These are phyloP conservation scores for Drosophila oshimai DNA, from an alignment of 1,140 invertebrate genomes.

Conservation along the genomic window DNA sequence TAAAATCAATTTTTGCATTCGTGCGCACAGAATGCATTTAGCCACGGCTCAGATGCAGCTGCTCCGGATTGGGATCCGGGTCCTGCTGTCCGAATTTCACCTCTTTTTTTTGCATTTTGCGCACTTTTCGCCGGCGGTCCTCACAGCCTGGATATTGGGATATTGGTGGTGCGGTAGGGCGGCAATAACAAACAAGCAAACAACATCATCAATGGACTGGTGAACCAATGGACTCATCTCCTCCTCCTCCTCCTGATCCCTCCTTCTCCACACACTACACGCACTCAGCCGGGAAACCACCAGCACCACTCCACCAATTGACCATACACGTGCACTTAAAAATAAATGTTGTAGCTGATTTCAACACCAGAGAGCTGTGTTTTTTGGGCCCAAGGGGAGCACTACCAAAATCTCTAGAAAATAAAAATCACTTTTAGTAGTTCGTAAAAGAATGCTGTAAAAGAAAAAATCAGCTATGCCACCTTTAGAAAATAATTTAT, in stretches of 20 bases:
- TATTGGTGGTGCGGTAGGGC: neutral
- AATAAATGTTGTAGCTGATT: neutral
- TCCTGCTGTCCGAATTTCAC: neutral
- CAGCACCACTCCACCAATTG: neutral
- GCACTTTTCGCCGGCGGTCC: slow-evolving; percentile 33
- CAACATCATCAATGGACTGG: slow-evolving; percentile 49
- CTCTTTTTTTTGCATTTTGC: slow-evolving; percentile 24
- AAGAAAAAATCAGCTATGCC: too few species aligned
- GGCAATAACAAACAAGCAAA: slow-evolving; percentile 33
- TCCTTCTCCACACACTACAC: too few species aligned
- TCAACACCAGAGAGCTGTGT: neutral
- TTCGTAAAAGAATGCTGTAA: too few species aligned
- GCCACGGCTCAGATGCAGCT: slow-evolving; percentile 31
- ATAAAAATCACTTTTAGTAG: too few species aligned
- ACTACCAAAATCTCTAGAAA: too few species aligned
- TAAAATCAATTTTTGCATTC: slow-evolving; percentile 69
- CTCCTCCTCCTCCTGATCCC: neutral
- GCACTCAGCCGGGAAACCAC: slow-evolving; percentile 2
- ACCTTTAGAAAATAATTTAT: too few species aligned
- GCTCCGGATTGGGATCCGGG: slow-evolving; percentile 13
- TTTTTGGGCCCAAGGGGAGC: too few species aligned
- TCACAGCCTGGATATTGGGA: neutral
- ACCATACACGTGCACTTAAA: neutral
- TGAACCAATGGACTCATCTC: neutral
- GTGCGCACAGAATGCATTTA: slow-evolving; percentile 29